phyloP scores from a whole-genome alignment of 2,888 invertebrate genomes.

The Xylophagus ater region DNA sequence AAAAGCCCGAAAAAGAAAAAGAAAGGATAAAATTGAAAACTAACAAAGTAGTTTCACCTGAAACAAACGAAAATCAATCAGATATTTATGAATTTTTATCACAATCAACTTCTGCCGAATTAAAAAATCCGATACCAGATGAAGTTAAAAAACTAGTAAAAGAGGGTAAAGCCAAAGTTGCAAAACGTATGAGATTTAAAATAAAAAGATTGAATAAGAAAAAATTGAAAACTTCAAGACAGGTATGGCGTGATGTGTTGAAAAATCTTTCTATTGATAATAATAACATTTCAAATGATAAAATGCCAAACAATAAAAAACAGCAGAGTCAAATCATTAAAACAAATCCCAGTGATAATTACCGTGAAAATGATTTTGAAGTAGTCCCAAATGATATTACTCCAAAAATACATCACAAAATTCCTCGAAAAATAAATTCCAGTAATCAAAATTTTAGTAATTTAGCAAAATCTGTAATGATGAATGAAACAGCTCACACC shows the following conservation, averaged over 20 bases:
- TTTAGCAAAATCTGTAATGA: conserved; percentile 27
- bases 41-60: too few species aligned
- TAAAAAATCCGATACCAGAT: conserved; percentile 28
- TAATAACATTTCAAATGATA: not conserved
- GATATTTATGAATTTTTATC: conserved; percentile 30
- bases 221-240: not conserved
- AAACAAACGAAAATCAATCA: not conserved
- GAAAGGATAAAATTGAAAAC: too few species aligned
- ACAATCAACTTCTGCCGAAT: conserved; percentile 22
- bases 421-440: too few species aligned
- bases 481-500: conserved; percentile 26
- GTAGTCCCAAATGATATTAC: too few species aligned
- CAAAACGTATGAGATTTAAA: conserved; percentile 42
- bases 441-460: conserved; percentile 25
- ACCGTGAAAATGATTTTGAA: too few species aligned
- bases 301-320: conserved; percentile 25
- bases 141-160: conserved; percentile 36
- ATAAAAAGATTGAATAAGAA: not conserved
- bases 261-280: not conserved
- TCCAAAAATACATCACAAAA: too few species aligned
- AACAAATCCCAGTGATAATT: too few species aligned
- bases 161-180: conserved; percentile 44
- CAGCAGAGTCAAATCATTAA: conserved; percentile 21
- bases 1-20: too few species aligned
- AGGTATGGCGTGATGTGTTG: not conserved